Evolutionary conservation across 2,797 vertebrate genomes (phyloP).

Genomic region (Trachurus trachurus): DNA sequence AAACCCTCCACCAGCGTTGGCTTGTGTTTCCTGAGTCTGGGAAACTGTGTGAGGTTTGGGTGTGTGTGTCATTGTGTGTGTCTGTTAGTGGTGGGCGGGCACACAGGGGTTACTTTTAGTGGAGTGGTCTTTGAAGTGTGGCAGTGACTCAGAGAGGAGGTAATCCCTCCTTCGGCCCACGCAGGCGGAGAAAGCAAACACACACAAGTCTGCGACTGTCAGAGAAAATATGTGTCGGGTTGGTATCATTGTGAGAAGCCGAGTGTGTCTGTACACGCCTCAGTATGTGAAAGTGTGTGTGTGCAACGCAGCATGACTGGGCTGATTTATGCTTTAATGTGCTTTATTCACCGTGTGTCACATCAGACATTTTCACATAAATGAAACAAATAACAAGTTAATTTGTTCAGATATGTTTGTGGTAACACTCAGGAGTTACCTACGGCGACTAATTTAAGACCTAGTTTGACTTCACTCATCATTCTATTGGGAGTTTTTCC

Average conservation of each 20-base stretch:
- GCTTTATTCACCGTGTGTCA: not conserved
- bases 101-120: not conserved
- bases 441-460: no score
- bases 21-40: not conserved
- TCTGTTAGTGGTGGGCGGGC: not conserved
- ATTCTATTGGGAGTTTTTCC: no score
- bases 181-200: conserved; percentile 12
- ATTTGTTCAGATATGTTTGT: no score
- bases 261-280: conserved; percentile 16
- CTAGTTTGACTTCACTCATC: no score
- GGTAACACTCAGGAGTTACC: no score
- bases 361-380: no score
- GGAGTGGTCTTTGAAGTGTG: conserved; percentile 12
- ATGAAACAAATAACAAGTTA: no score
- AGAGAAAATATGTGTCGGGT: not conserved
- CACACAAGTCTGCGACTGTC: not conserved
- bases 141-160: conserved; percentile 47
- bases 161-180: conserved; percentile 40
- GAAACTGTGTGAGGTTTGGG: conserved; percentile 20
- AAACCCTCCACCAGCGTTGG: not conserved
- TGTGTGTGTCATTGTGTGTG: conserved; percentile 4
- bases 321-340: not conserved
- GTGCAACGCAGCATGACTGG: not conserved
- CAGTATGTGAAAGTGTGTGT: not conserved
- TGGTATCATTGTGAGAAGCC: conserved; percentile 35